phyloP scores from a whole-genome alignment of 2,797 vertebrate species.

The Melanotaenia pygmaea region DNA sequence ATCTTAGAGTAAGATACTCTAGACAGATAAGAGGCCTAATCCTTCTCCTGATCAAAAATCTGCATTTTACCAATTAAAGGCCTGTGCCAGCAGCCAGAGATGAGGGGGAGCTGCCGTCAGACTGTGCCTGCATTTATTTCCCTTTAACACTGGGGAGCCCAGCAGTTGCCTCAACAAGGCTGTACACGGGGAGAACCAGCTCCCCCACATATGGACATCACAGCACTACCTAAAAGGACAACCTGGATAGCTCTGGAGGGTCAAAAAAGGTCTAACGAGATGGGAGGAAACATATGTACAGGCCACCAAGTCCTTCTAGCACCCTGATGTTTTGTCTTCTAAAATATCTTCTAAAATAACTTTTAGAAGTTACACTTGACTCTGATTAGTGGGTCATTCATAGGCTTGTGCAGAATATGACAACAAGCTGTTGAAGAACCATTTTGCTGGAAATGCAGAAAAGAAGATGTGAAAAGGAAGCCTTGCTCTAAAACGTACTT shows the following conservation, averaged over 20 bases:
- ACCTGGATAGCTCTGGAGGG: constrained; percentile 50
- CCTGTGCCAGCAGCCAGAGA: constrained; percentile 91
- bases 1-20: constrained; percentile 98
- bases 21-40: constrained; percentile 97
- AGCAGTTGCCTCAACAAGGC: constrained; percentile 74
- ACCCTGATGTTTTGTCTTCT: background rate
- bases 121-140: constrained; percentile 91
- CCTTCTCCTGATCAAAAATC: constrained; percentile 97
- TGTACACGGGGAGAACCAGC: constrained; percentile 71
- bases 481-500: no score
- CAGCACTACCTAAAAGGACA: constrained; percentile 65
- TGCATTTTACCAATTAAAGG: constrained; percentile 99
- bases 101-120: constrained; percentile 81
- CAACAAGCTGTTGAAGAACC: no score
- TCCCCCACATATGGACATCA: constrained; percentile 74
- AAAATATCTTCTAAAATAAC: background rate
- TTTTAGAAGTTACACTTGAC: no score
- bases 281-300: constrained; percentile 47
- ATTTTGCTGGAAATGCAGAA: no score
- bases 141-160: constrained; percentile 87
- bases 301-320: constrained; percentile 43
- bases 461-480: no score
- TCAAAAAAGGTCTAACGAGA: constrained; percentile 27
- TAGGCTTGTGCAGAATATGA: no score
- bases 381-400: no score